Evolutionary conservation across 2,888 invertebrate species (phyloP), one percentile per base, ranked within the genome.

Genomic region (Yponomeuta sedellus): DNA sequence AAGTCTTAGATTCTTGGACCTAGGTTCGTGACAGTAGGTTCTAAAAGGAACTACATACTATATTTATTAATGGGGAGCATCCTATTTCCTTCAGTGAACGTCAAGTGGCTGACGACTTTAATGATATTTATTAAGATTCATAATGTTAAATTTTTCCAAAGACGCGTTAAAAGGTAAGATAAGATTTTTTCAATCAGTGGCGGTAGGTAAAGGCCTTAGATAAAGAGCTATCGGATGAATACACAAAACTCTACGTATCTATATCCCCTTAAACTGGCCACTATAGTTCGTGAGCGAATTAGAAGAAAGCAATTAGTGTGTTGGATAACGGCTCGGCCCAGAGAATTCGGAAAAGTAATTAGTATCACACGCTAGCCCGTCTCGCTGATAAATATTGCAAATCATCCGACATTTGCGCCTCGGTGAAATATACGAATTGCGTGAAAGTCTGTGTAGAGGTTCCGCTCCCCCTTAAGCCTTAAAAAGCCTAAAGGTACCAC

Each of bases 381-480:
- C 70, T 67, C 68, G 69, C 76, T 79, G 74, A 81, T 84, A 79
- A 83, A 83, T 83, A 78, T 80, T 81, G 75, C 77, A 82, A 69
- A 75, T 73, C 73, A 77, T 52, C 63, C 34, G n/a, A 44, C 22
- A n/a, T 52, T 72, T 71, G 70, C 73, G 58, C n/a, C 16, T 12
- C 44, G 44, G 44, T 52, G 44, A 52, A 16, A 52, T 12, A 34
- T 34, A 5, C 34, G 34, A 34, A 5, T 1, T 6, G 8, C 6
- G 8, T 0, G 34, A 34, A 6, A 34, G 6, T 8, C 8, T 6
- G 34, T 34, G 8, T 6, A 34, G 34, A 5, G 34, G 10, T 34
- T 34, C 6, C 5, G 6, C 34, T 34, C 8, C 8, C 5, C 25
- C 25, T 25, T 25, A 25, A 2, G 1, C 1, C 25, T 25, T 25